A percentile compares a stretch with the other conserved stretches of the same genome.
These are phyloP conservation scores for Isoperla grammatica DNA, from an alignment of 2,888 invertebrate genomes.

Conservation along the genomic window DNA sequence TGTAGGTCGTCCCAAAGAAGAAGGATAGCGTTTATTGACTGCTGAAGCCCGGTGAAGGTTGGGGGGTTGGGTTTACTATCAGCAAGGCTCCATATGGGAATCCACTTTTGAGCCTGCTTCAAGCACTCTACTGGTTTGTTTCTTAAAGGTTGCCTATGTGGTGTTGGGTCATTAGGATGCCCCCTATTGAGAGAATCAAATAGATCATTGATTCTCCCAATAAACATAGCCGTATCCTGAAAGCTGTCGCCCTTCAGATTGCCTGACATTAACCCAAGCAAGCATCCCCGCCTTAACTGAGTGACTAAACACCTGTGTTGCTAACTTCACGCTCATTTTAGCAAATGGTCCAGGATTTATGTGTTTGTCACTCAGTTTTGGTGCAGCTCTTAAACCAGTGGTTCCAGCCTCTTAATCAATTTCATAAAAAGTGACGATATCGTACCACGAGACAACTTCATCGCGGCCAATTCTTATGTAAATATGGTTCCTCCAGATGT, in stretches of 20 bases:
- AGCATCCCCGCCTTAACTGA: constrained; percentile 30
- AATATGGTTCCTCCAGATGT: constrained; percentile 28
- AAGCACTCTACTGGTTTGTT: not conserved
- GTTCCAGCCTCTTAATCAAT: constrained; percentile 25
- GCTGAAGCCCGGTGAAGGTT: constrained; percentile 32
- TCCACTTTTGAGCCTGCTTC: no score
- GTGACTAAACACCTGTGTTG: constrained; percentile 34
- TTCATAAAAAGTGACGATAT: constrained; percentile 27
- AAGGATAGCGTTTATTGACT: constrained; percentile 32
- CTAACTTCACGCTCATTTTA: constrained; percentile 32
- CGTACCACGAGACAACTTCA: constrained; percentile 26
- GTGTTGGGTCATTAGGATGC: constrained; percentile 22
- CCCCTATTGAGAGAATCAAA: constrained; percentile 33
- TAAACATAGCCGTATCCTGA: constrained; percentile 31
- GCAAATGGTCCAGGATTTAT: constrained; percentile 32
- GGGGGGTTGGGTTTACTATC: constrained; percentile 26
- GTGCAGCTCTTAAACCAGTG: constrained; percentile 26
- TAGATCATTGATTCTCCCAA: constrained; percentile 31
- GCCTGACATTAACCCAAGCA: constrained; percentile 26
- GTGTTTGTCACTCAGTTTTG: constrained; percentile 32
- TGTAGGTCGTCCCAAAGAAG: constrained; percentile 30
- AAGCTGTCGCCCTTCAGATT: constrained; percentile 23
- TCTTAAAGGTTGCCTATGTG: constrained; percentile 23
- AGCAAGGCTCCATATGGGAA: no score
- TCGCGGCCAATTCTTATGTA: no score